Evolutionary conservation across 1,140 invertebrate genomes (phyloP), one percentile per base, ranked within the genome.

Genomic region (Nebria ingens): DNA sequence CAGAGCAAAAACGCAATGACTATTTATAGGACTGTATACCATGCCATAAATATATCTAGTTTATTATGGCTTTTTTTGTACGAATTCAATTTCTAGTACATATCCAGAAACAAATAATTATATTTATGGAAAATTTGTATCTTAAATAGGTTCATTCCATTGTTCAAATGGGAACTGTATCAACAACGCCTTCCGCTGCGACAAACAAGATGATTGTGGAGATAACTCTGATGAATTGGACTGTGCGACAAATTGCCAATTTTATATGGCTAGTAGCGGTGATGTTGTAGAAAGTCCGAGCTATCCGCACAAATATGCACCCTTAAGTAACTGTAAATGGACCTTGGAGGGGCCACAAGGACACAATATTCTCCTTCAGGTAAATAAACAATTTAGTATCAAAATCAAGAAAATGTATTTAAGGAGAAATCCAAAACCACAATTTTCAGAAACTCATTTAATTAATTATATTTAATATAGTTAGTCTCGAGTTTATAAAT

Each of bases 321-420:
- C 91, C 1, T 81, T 95, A 52, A 85, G 85, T 54, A 91, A 96
- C 66, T 98, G 94, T 71, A 94, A 94, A 73, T 98, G 95, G 94
- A 96, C 93, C 0, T 75, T 98, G 49, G 94, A 98, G 76, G 93
- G 92, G 21, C 93, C 93, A 2, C 84, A 96, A 72, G 94, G 94
- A 38, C 91, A 94, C 69, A 93, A 93, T 64, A 93, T 97, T 58
- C 80, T 93, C 23, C 74, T 96, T 54, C 83, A 86, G 74, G 83
- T 85, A 70, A 61, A n/a, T n/a, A n/a, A n/a, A n/a, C n/a, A n/a
- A n/a, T n/a, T n/a, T n/a, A n/a, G n/a, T 52, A 57, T 1, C 42
- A 51, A 21, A 23, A 1, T 2, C 55, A 50, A 17, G 3, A 42
- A 57, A 29, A 22, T 54, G 0, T 9, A 42, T 38, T 58, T 21